Base-by-base conservation (phyloP, 2,113 vertebrate genomes). In the Muntiacus muntjak region DNA sequence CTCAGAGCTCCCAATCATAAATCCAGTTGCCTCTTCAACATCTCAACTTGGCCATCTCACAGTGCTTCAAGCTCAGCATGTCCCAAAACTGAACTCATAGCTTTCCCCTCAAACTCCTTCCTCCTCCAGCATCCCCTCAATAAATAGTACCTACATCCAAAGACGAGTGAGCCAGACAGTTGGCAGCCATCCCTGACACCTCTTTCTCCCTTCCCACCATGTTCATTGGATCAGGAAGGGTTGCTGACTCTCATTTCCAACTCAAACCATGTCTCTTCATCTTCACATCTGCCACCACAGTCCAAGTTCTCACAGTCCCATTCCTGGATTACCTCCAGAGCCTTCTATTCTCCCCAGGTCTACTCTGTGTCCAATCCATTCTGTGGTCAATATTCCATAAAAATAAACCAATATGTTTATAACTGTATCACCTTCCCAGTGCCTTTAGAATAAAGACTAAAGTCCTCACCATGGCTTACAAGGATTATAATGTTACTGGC, bases 31-130 rank as follows among this genome's bases (percentile, higher is more conserved):
- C 52, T 95, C 43, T 33, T 93, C 93, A 71, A 67, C 91, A 96
- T 98, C 97, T 97, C 28, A 36, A 84, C 96, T 97, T 98, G 97
- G 97, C 97, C 95, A 96, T 97, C 96, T 95, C 60, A 79, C 88
- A 95, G 81, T 93, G 90, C 83, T 86, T 91, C 83, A 89, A 57
- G 87, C 74, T 94, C 82, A 82, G 89, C 33, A 19, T 87, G 96
- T 97, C 97, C 97, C 86, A 64, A 94, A 94, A 71, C 78, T 96
- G 97, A 98, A 97, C 97, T 97, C 96, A 54, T 89, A 62, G 91
- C 92, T 94, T 97, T 79, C 89, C 78, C 74, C 89, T 79, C 60
- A 71, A 57, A 52, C 71, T 67, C 12, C 0, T 21, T 93, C 91
- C 97, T 97, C 98, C 97, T 84, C 87, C 97, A 40, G 79, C 78